phyloP scores from a whole-genome alignment of 2,797 vertebrate species.

The Helicolenus hilgendorfi region DNA sequence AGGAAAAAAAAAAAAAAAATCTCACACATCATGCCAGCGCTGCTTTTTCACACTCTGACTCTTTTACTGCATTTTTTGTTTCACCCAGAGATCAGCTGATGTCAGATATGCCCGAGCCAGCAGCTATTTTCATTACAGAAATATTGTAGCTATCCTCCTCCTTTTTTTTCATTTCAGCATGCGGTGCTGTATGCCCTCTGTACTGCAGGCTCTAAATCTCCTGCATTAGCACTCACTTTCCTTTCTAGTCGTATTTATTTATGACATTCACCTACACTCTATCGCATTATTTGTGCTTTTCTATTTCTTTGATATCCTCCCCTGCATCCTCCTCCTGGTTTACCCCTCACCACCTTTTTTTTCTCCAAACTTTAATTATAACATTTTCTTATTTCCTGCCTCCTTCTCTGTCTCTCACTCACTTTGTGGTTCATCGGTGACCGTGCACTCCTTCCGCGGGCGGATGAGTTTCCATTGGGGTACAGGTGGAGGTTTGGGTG shows the following conservation, averaged over 20 bases:
- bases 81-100: constrained; percentile 64
- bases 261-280: constrained; percentile 64
- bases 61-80: constrained; percentile 40
- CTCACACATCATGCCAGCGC: constrained; percentile 40
- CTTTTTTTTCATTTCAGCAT: constrained; percentile 53
- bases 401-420: constrained; percentile 34
- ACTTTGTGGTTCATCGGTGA: constrained; percentile 94
- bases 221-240: constrained; percentile 46
- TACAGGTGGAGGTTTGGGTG: constrained; percentile 81
- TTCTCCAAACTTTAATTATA: constrained; percentile 12
- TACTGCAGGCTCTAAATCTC: constrained; percentile 36
- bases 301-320: constrained; percentile 61
- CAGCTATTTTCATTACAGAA: constrained; percentile 73
- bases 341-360: constrained; percentile 18
- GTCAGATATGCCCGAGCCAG: constrained; percentile 61
- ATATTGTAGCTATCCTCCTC: constrained; percentile 34
- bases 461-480: constrained; percentile 94
- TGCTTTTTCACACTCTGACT: constrained; percentile 39
- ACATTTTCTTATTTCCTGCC: not conserved
- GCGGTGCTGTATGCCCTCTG: constrained; percentile 34
- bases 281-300: constrained; percentile 51
- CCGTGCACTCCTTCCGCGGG: constrained; percentile 85
- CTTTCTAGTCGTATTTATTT: constrained; percentile 61
- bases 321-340: constrained; percentile 48
- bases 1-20: constrained; percentile 3